phyloP scores from a whole-genome alignment of 2,797 vertebrate species.

The Decapterus maruadsi region DNA sequence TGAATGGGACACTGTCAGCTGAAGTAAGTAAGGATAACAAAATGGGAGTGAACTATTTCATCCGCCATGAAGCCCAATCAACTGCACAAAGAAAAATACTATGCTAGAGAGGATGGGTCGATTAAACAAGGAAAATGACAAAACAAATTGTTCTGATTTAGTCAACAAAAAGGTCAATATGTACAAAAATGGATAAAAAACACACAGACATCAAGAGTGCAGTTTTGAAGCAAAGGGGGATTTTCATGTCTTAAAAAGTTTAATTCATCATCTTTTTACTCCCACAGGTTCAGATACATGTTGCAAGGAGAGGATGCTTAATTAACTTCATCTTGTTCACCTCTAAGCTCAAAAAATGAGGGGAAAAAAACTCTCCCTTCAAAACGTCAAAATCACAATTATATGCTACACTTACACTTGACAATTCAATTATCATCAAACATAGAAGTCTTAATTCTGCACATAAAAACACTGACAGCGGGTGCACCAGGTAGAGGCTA shows the following conservation, averaged over 20 bases:
- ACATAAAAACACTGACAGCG: conserved; percentile 40
- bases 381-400: conserved; percentile 79
- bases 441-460: conserved; percentile 67
- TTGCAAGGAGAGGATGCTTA: conserved; percentile 54
- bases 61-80: conserved; percentile 55
- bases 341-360: conserved; percentile 52
- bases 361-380: conserved; percentile 9
- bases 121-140: conserved; percentile 40
- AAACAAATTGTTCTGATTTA: conserved; percentile 48
- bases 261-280: conserved; percentile 44
- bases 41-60: conserved; percentile 55
- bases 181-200: conserved; percentile 8
- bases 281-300: conserved; percentile 44
- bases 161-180: conserved; percentile 27
- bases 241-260: conserved; percentile 44
- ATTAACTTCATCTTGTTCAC: conserved; percentile 75
- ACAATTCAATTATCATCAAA: conserved; percentile 84
- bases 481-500: conserved; percentile 33
- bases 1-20: conserved; percentile 66
- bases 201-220: conserved; percentile 10
- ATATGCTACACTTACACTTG: conserved; percentile 77
- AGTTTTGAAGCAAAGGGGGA: conserved; percentile 14
- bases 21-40: conserved; percentile 54
- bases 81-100: conserved; percentile 44
- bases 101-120: conserved; percentile 3